A percentile compares a stretch with the other conserved stretches of the same genome.
phyloP scores from a whole-genome alignment of 2,888 invertebrate species.

The Phyllotreta striolata region DNA sequence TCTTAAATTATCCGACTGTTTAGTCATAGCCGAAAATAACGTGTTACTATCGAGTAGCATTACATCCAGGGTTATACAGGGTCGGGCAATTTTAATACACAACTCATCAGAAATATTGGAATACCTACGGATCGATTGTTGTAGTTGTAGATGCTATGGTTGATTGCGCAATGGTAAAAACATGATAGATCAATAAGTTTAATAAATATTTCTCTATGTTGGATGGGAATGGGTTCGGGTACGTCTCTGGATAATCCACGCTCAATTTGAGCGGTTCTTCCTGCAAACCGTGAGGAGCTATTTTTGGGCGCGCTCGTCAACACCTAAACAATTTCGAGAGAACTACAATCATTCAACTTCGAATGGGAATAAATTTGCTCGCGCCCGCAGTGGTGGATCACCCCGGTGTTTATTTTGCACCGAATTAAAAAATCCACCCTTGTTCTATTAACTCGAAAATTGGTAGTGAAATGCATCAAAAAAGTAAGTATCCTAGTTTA shows the following conservation, averaged over 20 bases:
- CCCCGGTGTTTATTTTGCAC: not conserved
- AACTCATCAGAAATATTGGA: not conserved
- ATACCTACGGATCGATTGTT: not conserved
- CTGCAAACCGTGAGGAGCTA: slow-evolving; percentile 38
- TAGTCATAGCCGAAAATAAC: slow-evolving; percentile 19
- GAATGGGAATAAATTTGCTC: slow-evolving; percentile 42
- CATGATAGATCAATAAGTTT: not conserved
- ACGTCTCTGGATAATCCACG: slow-evolving; percentile 27
- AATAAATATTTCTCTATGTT: slow-evolving; percentile 9
- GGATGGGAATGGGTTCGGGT: slow-evolving; percentile 13
- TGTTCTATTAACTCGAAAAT: no score
- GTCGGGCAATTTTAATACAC: not conserved
- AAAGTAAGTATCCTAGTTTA: no score
- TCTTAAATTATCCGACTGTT: slow-evolving; percentile 6
- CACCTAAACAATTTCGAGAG: slow-evolving; percentile 45
- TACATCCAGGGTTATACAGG: not conserved
- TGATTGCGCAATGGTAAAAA: not conserved
- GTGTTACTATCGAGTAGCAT: slow-evolving; percentile 12
- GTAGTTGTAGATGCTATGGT: not conserved
- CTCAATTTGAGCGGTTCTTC: slow-evolving; percentile 42
- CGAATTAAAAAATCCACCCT: no score
- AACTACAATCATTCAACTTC: slow-evolving; percentile 43
- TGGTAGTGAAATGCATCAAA: no score
- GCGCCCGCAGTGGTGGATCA: slow-evolving; percentile 22
- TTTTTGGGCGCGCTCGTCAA: slow-evolving; percentile 43